These are phyloP conservation scores for Umimayanthus kanabou DNA, from an alignment of 92 coral and sea anemone species.

Conservation along the genomic window DNA sequence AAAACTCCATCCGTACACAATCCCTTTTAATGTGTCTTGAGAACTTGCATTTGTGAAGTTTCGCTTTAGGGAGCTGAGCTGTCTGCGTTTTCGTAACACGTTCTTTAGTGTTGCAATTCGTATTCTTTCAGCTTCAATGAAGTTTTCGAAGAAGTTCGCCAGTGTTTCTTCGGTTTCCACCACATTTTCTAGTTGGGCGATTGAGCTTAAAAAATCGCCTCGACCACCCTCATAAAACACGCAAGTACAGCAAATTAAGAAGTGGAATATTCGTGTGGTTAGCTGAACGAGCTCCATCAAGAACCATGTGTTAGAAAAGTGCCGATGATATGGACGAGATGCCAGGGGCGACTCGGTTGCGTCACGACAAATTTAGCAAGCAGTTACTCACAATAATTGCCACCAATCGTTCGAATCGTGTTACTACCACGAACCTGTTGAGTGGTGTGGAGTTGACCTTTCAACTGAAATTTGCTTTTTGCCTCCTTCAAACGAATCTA, in stretches of 20 bases:
- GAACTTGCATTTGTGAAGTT: neutral
- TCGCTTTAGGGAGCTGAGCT: neutral
- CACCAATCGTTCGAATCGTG: neutral
- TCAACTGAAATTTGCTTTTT: neutral
- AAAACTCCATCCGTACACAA: constrained; percentile 28
- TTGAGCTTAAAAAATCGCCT: constrained; percentile 14
- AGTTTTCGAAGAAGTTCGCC: neutral
- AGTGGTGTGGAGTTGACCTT: neutral
- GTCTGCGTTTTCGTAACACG: neutral
- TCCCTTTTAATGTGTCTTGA: neutral
- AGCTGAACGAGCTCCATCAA: neutral
- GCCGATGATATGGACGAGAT: neutral
- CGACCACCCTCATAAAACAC: neutral
- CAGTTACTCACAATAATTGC: neutral
- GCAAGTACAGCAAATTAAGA: neutral
- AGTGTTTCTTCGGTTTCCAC: constrained; percentile 1
- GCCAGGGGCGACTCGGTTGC: neutral
- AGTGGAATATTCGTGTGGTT: neutral
- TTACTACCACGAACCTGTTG: neutral
- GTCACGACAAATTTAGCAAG: neutral
- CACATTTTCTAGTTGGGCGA: constrained; percentile 17
- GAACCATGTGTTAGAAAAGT: neutral
- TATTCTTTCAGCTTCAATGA: constrained; percentile 24
- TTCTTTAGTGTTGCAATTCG: neutral
- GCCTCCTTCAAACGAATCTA: neutral